Evolutionary conservation across 2,888 invertebrate species (phyloP), one percentile per base, ranked within the genome.

Genomic region (Meteorus cinctellus): DNA sequence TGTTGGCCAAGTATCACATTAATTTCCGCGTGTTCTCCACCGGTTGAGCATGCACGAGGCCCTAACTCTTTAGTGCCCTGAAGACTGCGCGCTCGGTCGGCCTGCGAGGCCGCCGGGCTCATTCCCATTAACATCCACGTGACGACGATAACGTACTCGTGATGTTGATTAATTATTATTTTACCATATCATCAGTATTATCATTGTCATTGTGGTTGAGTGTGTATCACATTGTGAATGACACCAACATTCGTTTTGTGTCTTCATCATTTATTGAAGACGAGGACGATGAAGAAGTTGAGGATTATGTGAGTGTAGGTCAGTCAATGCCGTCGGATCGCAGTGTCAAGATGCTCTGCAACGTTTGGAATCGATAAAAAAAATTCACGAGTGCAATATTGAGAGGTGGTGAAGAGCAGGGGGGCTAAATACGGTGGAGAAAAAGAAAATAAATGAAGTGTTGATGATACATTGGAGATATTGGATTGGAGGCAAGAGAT

Each of bases 41-140:
- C 29, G 62, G 29, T 45, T 71, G 41, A 62, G 27, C 41, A 62
- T 45, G 51, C 68, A 68, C 19, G 41, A 68, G 31, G 59, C 51
- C 36, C 24, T 45, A 72, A 60, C 48, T 59, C 34, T 31, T 6
- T 62, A 31, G 67, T 14, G 62, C 48, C 51, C 69, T 71, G 78
- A 76, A 67, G 63, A 55, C 34, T 67, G 75, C 31, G 70, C 71
- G 80, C 77, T 77, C 79, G 79, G 79, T 73, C 81, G 77, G 74
- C 72, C 68, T 65, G 51, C 55, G 27, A 48, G 76, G 75, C 78
- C 77, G 73, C 72, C 77, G 74, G 66, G 78, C 72, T 63, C 41
- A n/a, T 68, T 34, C 45, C 70, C 75, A 62, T 51, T 45, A 55
- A 69, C 48, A 60, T 59, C 69, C 31, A 72, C 63, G 69, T 70